A percentile compares a stretch with the other conserved stretches of the same genome.
Evolutionary conservation across 2,797 vertebrate species (phyloP).

Genomic region (Platyrinchus mystaceus): DNA sequence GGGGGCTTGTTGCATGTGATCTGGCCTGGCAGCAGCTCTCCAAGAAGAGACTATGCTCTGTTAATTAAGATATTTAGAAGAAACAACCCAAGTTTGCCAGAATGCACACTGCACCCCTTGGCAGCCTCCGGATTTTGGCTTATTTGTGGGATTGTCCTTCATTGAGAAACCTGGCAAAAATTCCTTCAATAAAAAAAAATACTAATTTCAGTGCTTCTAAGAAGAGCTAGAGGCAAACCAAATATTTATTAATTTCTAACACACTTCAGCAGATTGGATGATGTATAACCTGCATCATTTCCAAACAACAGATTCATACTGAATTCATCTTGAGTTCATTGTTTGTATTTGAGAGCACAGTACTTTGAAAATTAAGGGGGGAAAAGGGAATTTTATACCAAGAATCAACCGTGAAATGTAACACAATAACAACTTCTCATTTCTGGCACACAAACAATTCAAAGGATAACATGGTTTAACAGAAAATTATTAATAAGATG

Average conservation of each 20-base stretch:
- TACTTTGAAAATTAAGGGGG: neutral
- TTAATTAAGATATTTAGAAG: slow-evolving; percentile 59
- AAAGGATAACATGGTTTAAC: slow-evolving; percentile 23
- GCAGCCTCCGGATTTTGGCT: neutral
- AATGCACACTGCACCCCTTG: slow-evolving; percentile 17
- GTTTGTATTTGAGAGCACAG: neutral
- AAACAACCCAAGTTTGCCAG: slow-evolving; percentile 44
- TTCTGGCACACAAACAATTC: neutral
- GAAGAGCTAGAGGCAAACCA: slow-evolving; percentile 16
- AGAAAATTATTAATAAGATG: slow-evolving; percentile 38
- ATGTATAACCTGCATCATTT: neutral
- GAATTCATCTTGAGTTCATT: neutral
- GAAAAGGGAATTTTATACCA: neutral
- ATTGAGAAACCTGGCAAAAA: slow-evolving; percentile 36
- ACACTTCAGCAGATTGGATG: slow-evolving; percentile 2
- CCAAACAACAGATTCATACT: slow-evolving; percentile 10
- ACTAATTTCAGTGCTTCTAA: neutral
- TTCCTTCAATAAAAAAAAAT: neutral
- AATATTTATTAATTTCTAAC: slow-evolving; percentile 31
- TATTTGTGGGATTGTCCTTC: neutral
- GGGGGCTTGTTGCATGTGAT: neutral
- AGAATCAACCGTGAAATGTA: slow-evolving; percentile 29
- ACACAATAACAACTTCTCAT: neutral
- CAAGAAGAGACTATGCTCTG: neutral
- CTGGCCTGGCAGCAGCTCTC: neutral